Percentiles rank a stretch among this genome's conserved stretches.
Conservation (phyloP, 2,888 invertebrate genomes). For the Seira sanloemensis region DNA sequence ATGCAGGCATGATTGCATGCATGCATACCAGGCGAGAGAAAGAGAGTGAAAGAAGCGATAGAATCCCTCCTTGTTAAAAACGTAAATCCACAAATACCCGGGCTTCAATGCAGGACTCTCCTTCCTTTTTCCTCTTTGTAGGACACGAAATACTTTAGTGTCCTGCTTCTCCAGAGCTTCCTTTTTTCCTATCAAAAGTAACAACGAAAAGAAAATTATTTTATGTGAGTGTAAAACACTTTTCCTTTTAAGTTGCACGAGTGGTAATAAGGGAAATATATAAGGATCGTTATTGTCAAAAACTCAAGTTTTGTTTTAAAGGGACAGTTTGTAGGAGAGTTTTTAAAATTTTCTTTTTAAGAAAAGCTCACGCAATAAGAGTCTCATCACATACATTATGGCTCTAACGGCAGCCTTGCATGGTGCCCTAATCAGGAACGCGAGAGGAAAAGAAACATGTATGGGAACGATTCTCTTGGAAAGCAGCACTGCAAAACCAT, state of each 20-base stretch:
- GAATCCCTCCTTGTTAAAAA: conserved; percentile 56
- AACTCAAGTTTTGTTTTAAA: conserved; percentile 42
- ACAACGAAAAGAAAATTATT: conserved; percentile 29
- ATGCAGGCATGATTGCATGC: conserved; percentile 45
- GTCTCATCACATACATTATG: conserved; percentile 38
- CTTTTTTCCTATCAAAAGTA: conserved; percentile 20
- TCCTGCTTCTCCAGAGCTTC: conserved; percentile 59
- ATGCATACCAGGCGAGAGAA: background rate
- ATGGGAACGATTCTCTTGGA: conserved; percentile 55
- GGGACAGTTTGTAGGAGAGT: conserved; percentile 56
- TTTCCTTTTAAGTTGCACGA: conserved; percentile 24
- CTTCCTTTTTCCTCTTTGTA: conserved; percentile 61
- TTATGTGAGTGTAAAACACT: background rate
- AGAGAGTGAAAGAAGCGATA: conserved; percentile 24
- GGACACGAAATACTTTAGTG: conserved; percentile 64
- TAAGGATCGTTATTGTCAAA: conserved; percentile 20
- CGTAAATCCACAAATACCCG: conserved; percentile 62
- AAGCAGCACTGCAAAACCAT: conserved; percentile 52
- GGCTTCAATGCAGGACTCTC: conserved; percentile 63
- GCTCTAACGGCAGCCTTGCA: conserved; percentile 58
- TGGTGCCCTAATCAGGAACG: conserved; percentile 48
- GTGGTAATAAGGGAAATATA: conserved; percentile 27
- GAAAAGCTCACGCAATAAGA: conserved; percentile 23
- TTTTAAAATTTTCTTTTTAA: conserved; percentile 42
- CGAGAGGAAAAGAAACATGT: conserved; percentile 54